Conservation (phyloP, 1,140 invertebrate species). For the Berghia stephanieae region DNA sequence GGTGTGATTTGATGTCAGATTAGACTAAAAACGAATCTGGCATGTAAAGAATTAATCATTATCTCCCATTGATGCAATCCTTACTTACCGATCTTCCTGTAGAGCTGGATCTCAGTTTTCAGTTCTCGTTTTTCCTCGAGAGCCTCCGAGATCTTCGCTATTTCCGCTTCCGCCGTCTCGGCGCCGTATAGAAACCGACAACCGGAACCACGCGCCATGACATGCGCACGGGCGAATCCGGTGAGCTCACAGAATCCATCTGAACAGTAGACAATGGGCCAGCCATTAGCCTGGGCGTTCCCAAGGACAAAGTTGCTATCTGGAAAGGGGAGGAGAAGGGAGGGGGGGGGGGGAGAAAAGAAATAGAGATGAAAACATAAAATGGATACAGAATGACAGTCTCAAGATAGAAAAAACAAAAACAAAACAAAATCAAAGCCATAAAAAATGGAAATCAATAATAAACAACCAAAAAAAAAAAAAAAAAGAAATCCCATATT, state of each 20-base stretch:
- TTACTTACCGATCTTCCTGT: constrained; percentile 90
- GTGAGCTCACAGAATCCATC: constrained; percentile 98
- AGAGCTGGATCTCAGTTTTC: constrained; percentile 92
- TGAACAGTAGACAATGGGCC: constrained; percentile 97
- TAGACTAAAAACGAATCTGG: too few relatives aligned
- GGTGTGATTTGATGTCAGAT: background rate
- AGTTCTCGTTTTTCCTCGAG: constrained; percentile 89
- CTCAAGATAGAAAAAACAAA: background rate
- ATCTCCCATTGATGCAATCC: too few relatives aligned
- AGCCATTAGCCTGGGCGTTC: constrained; percentile 90
- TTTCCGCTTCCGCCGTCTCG: constrained; percentile 89
- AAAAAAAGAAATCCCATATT: too few relatives aligned
- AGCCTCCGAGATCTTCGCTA: constrained; percentile 86
- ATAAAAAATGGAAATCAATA: background rate
- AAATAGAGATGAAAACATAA: background rate
- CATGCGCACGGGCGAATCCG: constrained; percentile 88
- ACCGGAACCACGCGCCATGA: constrained; percentile 88
- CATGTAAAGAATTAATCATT: background rate
- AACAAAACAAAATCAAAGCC: background rate
- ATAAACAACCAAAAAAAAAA: background rate
- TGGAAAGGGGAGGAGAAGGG: constrained; percentile 66
- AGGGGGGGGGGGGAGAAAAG: background rate
- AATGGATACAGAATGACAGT: background rate
- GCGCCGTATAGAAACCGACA: constrained; percentile 95
- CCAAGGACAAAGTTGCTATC: constrained; percentile 96